phyloP scores from a whole-genome alignment of 2,888 invertebrate species.

The Rhorus exstirpatorius region DNA sequence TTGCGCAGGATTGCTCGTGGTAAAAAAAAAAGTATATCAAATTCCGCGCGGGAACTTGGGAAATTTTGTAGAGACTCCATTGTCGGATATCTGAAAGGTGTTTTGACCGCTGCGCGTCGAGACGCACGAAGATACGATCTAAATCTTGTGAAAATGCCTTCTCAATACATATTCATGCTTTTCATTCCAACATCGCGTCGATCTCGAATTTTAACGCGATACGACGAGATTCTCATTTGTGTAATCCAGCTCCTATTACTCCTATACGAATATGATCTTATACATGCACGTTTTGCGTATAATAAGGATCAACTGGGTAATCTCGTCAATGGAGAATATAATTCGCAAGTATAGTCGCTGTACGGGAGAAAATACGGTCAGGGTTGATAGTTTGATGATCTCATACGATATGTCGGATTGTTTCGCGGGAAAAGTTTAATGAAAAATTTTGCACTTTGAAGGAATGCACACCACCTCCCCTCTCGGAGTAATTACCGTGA shows the following conservation, averaged over 20 bases:
- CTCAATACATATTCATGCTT: constrained; percentile 81
- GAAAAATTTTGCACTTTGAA: no score
- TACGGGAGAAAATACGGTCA: constrained; percentile 15
- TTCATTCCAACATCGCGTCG: constrained; percentile 83
- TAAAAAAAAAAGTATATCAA: no score
- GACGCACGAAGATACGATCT: constrained; percentile 79
- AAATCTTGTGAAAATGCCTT: constrained; percentile 82
- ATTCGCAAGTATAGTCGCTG: neutral
- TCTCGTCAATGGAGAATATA: neutral
- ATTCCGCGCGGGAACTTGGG: neutral
- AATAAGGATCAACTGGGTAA: no score
- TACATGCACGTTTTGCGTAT: neutral
- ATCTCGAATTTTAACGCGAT: constrained; percentile 73
- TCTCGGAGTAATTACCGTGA: no score
- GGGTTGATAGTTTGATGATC: neutral
- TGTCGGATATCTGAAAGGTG: constrained; percentile 67
- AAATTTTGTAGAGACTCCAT: neutral
- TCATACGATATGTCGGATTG: neutral
- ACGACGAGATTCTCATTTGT: constrained; percentile 50
- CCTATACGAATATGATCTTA: constrained; percentile 13
- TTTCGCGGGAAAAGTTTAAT: neutral
- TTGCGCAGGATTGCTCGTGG: no score
- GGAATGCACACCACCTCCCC: neutral
- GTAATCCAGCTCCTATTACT: constrained; percentile 7
- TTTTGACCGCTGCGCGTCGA: constrained; percentile 75